Evolutionary conservation across 2,113 vertebrate species (phyloP).

Genomic region (Tamias sibiricus): DNA sequence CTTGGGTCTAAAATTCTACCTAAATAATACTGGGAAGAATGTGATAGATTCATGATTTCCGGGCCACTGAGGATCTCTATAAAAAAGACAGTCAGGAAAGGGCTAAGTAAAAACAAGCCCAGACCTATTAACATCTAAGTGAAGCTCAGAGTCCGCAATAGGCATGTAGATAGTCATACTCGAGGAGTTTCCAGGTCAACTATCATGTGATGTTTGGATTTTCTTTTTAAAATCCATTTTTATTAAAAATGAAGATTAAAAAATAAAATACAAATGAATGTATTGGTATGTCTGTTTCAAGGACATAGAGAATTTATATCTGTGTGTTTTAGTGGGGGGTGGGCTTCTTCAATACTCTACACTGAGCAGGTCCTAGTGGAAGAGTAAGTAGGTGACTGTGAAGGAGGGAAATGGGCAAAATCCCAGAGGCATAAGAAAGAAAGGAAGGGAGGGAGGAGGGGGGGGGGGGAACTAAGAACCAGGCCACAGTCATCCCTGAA

Average conservation of each 20-base stretch:
- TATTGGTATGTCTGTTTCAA: not conserved
- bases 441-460: too few species aligned
- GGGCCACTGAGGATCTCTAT: not conserved
- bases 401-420: not conserved
- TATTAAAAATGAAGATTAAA: slow-evolving; percentile 18
- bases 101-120: slow-evolving; percentile 33
- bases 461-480: not conserved
- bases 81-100: slow-evolving; percentile 28
- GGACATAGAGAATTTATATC: not conserved
- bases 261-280: not conserved
- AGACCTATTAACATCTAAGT: not conserved
- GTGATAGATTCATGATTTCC: not conserved
- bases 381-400: not conserved
- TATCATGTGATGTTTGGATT: not conserved
- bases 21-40: not conserved
- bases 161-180: not conserved
- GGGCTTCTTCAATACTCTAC: not conserved
- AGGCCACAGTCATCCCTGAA: not conserved
- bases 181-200: slow-evolving; percentile 25
- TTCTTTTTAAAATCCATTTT: not conserved
- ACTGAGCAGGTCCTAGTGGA: not conserved
- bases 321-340: not conserved
- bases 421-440: not conserved
- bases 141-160: not conserved
- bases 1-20: slow-evolving; percentile 52